These are phyloP conservation scores for Ictidomys tridecemlineatus DNA, from an alignment of 2,113 vertebrate species.

Conservation along the genomic window DNA sequence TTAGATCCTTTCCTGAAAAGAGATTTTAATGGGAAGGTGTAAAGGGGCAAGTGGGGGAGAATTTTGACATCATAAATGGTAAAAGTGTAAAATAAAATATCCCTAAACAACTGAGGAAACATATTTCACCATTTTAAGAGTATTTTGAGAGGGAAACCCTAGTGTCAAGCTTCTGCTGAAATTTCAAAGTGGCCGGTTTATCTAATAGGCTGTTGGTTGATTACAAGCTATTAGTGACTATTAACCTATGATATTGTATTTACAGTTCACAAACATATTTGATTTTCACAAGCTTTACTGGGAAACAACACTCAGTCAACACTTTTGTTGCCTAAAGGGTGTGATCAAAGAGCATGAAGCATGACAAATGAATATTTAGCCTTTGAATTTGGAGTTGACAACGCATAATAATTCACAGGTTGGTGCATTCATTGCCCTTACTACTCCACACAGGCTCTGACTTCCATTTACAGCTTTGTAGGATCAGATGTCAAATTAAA, in stretches of 20 bases:
- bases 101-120: background rate
- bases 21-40: background rate
- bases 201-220: slow-evolving; percentile 16
- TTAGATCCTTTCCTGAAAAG: slow-evolving; percentile 37
- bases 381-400: slow-evolving; percentile 46
- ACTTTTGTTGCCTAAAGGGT: slow-evolving; percentile 63
- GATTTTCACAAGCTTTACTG: slow-evolving; percentile 57
- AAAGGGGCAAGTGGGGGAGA: background rate
- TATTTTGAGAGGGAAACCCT: background rate
- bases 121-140: background rate
- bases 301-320: slow-evolving; percentile 54
- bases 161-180: background rate
- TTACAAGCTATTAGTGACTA: slow-evolving; percentile 67
- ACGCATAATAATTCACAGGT: slow-evolving; percentile 48
- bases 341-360: slow-evolving; percentile 61
- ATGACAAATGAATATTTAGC: slow-evolving; percentile 65
- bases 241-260: slow-evolving; percentile 71
- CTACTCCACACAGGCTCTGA: background rate
- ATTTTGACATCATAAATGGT: background rate
- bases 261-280: slow-evolving; percentile 72
- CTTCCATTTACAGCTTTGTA: slow-evolving; percentile 30
- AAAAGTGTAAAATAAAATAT: background rate
- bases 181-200: slow-evolving; percentile 43
- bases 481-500: slow-evolving; percentile 51
- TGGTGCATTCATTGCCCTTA: background rate